Evolutionary conservation across 2,888 invertebrate species (phyloP), one percentile per base, ranked within the genome.

Genomic region (Drosophila ezoana): DNA sequence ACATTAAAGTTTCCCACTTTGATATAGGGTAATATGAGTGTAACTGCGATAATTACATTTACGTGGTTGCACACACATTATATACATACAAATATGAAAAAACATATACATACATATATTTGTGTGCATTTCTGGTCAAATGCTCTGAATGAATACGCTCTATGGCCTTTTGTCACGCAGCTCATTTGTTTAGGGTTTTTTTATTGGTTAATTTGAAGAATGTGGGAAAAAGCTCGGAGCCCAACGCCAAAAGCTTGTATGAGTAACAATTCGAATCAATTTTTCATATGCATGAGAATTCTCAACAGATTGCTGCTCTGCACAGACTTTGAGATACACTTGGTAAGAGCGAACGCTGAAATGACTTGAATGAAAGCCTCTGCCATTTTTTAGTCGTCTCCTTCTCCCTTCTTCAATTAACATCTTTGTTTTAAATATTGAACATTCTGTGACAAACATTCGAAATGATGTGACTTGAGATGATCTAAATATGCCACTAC

Each of bases 211-310:
- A 10, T 49, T 32, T n/a, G 11, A 20, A 14, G 16, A 52, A 43
- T 70, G 48, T 65, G 71, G 53, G 71, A 71, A 65, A 72, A 72
- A 71, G 71, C 71, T 72, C 43, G 4, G 4, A 20, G 14, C 33
- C 23, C 16, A 43, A 11, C 20, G n/a, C 13, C 13, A 16, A 54
- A 44, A 51, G 53, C 58, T 64, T 43, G 44, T 23, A 11, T 71
- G 64, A 51, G 48, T 44, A 53, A 63, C 43, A 54, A 18, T 18
- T 38, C 28, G 9, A 51, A 51, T 23, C 13, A 23, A 43, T n/a
- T 8, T 20, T n/a, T 8, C 8, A 41, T 16, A 32, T 41, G 18
- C n/a, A 33, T 32, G 41, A 40, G 6, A 13, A 41, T 13, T 32
- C 10, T 9, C 8, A 14, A 14, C 14, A 14, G 8, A 9, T 8